These are phyloP conservation scores for Apus apus DNA, from an alignment of 2,113 vertebrate species.

Conservation along the genomic window DNA sequence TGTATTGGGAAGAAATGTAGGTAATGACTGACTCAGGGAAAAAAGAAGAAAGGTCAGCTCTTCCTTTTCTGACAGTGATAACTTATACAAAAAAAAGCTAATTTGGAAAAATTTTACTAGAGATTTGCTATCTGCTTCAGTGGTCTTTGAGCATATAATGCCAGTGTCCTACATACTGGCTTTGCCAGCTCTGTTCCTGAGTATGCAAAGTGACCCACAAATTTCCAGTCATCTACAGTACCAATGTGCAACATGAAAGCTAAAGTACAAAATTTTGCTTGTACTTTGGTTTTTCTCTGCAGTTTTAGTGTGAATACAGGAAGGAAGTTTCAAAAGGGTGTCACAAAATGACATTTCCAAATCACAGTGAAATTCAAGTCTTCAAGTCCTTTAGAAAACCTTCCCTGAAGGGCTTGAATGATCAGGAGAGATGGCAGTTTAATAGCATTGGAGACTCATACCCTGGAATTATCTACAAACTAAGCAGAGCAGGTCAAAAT, in stretches of 20 bases:
- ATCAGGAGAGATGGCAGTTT: neutral
- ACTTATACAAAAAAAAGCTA: neutral
- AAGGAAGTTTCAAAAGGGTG: neutral
- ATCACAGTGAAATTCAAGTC: neutral
- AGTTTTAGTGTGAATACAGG: neutral
- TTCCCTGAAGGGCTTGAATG: neutral
- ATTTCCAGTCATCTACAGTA: neutral
- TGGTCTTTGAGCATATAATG: neutral
- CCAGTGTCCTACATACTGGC: neutral
- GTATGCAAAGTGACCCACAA: neutral
- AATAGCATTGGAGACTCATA: neutral
- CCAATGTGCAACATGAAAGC: neutral
- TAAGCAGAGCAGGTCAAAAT: neutral
- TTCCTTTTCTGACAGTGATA: neutral
- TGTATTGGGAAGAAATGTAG: neutral
- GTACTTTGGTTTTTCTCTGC: neutral
- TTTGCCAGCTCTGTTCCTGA: neutral
- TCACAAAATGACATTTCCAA: neutral
- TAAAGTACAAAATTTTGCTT: neutral
- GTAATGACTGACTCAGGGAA: neutral
- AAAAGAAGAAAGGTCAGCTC: constrained; percentile 27
- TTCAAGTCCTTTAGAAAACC: neutral
- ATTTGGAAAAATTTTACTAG: neutral
- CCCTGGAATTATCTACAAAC: neutral
- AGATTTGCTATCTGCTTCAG: constrained; percentile 12